Percentiles rank a stretch among this genome's conserved stretches.
Conservation (phyloP, 2,113 vertebrate genomes). For the Sebastes fasciatus region DNA sequence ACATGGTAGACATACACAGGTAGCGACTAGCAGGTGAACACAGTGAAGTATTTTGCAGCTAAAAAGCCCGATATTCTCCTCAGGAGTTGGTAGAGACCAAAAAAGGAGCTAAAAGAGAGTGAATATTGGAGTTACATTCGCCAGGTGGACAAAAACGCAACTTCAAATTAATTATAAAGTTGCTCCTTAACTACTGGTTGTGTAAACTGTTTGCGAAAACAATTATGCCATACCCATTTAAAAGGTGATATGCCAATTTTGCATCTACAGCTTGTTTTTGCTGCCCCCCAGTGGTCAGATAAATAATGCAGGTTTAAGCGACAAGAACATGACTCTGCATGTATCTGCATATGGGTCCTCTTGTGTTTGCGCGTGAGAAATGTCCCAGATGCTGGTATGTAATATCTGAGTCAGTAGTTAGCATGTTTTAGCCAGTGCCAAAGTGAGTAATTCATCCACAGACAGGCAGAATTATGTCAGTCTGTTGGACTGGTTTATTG, state of each 20-base stretch:
- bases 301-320: background rate
- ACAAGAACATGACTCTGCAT: background rate
- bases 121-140: too few relatives aligned
- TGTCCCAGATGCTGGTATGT: constrained; percentile 16
- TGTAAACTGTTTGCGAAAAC: too few relatives aligned
- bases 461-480: background rate
- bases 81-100: too few relatives aligned
- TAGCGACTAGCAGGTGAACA: too few relatives aligned
- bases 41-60: too few relatives aligned
- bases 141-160: too few relatives aligned
- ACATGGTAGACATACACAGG: too few relatives aligned
- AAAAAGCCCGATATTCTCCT: too few relatives aligned
- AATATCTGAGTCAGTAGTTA: constrained; percentile 32
- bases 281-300: background rate
- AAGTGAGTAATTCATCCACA: constrained; percentile 36
- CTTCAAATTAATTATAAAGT: too few relatives aligned
- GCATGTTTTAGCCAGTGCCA: constrained; percentile 7
- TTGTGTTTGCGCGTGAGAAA: background rate
- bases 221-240: background rate
- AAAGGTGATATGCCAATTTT: background rate
- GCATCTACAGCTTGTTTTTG: background rate
- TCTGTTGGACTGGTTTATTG: constrained; percentile 16
- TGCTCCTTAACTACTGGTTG: too few relatives aligned
- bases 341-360: background rate
- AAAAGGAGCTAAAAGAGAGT: too few relatives aligned